These are phyloP conservation scores for Diloba caeruleocephala DNA, from an alignment of 2,888 invertebrate species.

Conservation along the genomic window DNA sequence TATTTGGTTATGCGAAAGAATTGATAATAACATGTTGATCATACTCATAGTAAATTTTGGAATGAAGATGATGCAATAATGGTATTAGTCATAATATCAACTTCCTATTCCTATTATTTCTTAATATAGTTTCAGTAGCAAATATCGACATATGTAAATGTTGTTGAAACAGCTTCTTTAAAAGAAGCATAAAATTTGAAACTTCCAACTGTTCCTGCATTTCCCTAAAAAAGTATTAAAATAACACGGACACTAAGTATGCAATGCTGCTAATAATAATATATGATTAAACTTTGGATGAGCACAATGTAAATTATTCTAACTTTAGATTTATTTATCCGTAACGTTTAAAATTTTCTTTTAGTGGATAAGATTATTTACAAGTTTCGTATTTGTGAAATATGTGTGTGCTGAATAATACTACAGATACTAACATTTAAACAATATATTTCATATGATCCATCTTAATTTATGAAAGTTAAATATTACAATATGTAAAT, in stretches of 20 bases:
- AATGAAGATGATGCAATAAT: slow-evolving; percentile 35
- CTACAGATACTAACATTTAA: slow-evolving; percentile 26
- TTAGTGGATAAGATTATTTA: slow-evolving; percentile 59
- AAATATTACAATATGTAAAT: slow-evolving; percentile 63
- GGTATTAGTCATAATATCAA: slow-evolving; percentile 22
- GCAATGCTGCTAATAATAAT: slow-evolving; percentile 49
- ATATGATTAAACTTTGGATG: slow-evolving; percentile 35
- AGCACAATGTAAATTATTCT: slow-evolving; percentile 50
- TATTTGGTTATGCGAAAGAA: slow-evolving; percentile 30
- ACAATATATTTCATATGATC: slow-evolving; percentile 31
- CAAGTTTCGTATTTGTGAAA: slow-evolving; percentile 51
- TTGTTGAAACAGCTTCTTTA: slow-evolving; percentile 1
- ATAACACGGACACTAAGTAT: slow-evolving; percentile 21
- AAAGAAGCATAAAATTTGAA: slow-evolving; percentile 2
- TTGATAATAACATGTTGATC: slow-evolving; percentile 36
- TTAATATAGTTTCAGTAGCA: slow-evolving; percentile 10
- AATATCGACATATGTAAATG: slow-evolving; percentile 10
- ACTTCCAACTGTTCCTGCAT: too few relatives aligned
- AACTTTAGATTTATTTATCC: slow-evolving; percentile 53
- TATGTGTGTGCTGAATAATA: slow-evolving; percentile 48
- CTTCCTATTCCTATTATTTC: slow-evolving; percentile 14
- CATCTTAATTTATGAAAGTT: slow-evolving; percentile 40
- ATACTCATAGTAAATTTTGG: slow-evolving; percentile 26
- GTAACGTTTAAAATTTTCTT: slow-evolving; percentile 41
- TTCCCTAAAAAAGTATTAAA: slow-evolving; percentile 17